These are phyloP conservation scores for Sphaerophoria taeniata DNA, from an alignment of 2,888 invertebrate species.

Conservation along the genomic window DNA sequence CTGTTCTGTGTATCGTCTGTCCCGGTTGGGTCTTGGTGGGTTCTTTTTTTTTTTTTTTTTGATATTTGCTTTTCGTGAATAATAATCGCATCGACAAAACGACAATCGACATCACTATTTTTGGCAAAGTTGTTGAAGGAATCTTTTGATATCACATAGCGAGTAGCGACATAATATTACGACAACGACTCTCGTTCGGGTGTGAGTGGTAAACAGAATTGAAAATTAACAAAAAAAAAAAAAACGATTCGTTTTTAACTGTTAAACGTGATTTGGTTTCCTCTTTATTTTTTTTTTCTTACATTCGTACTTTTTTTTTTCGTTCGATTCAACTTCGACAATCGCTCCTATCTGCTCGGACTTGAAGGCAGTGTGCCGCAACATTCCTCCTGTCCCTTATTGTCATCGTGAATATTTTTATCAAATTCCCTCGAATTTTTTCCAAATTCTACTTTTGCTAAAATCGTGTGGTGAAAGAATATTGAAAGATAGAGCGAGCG, in stretches of 20 bases:
- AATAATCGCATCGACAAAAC: constrained; percentile 13
- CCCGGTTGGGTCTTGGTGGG: not conserved
- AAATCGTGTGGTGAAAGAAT: not conserved
- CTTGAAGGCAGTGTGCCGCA: constrained; percentile 11
- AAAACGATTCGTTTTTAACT: constrained; percentile 17
- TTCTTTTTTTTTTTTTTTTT: not conserved
- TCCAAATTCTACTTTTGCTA: not conserved
- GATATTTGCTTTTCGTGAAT: constrained; percentile 1
- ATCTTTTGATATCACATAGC: not conserved
- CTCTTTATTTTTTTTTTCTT: not conserved
- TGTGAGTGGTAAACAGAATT: constrained; percentile 28
- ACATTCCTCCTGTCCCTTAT: constrained; percentile 27
- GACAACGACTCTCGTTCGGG: constrained; percentile 4
- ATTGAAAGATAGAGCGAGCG: no score
- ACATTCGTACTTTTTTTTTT: not conserved
- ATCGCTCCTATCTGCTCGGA: constrained; percentile 33
- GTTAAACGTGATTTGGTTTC: constrained; percentile 24
- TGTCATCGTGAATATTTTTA: constrained; percentile 18
- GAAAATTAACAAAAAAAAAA: not conserved
- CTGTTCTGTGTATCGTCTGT: constrained; percentile 14
- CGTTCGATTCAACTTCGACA: constrained; percentile 1
- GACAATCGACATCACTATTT: not conserved
- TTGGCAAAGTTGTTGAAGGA: constrained; percentile 16
- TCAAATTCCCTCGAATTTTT: not conserved
- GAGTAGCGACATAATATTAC: no score